Evolutionary conservation across 1,140 invertebrate genomes (phyloP), one percentile per base, ranked within the genome.

Genomic region (Calycopis cecrops): DNA sequence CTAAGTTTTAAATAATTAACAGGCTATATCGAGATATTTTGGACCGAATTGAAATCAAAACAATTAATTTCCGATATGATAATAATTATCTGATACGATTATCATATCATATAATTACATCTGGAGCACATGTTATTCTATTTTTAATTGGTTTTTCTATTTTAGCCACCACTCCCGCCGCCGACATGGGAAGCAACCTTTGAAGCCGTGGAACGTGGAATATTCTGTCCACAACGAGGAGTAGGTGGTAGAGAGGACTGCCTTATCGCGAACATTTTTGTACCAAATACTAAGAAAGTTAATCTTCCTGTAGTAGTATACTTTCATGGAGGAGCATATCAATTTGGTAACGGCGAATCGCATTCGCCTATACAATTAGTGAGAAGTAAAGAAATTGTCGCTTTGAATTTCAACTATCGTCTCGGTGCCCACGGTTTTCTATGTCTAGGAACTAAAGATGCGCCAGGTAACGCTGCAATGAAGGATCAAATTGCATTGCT

Each of bases 381-480:
- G 9, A 56, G 51, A 16, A 61, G 1, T 1, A 55, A 60, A 44
- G 58, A 68, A 55, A 37, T 73, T 4, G 61, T 76, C 18, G 51
- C 57, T 35, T 66, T 76, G 0, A 72, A 51, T 17, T 72, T 76
- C 49, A 76, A 76, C 18, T 76, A 76, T 48, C 66, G 73, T 3
- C 44, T 76, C 8, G 71, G 73, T n/a, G 53, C 57, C 8, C 63
- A 65, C 11, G 72, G 74, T 2, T 77, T 77, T 18, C 56, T 77
- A 0, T 77, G 72, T 58, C 48, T 77, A 3, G 74, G 72, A 8
- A 70, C 72, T 4, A 52, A 71, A 48, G 62, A 58, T 37, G 57
- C 52, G 35, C 72, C 74, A 1, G 74, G 74, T 7, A 76, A 76
- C 52, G 68, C 72, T 11, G 74, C 65, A 6, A 63, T 75, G 67